Evolutionary conservation across 64 coral and sea anemone species (phyloP), one percentile per base, ranked within the genome.

Genomic region (Montipora sp.): DNA sequence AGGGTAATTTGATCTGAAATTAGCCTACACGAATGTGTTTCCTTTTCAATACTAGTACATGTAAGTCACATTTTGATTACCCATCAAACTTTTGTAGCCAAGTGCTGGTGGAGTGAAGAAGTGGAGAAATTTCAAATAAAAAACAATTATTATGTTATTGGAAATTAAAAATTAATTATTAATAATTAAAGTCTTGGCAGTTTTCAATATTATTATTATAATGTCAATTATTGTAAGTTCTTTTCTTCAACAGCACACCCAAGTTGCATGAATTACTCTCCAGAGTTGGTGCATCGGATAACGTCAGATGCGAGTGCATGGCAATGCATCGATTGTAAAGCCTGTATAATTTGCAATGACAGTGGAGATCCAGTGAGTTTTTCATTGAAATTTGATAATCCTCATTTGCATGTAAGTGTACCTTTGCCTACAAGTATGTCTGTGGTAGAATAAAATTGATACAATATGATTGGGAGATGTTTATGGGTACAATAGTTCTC

Each of bases 271-370:
- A 96, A 99, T 75, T 99, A 99, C 77, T 96, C 98, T 2, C 81
- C 92, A 45, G 98, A 99, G 47, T 61, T 99, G 11, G 91, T 95
- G 68, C 63, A 86, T 51, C 96, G 98, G 75, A 99, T 99, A 12
- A 94, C 94, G 69, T 95, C 95, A 51, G 98, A 99, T 81, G 95
- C 94, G 11, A 94, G 92, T 80, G 92, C 98, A 18, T 99, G 98
- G 98, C 98, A 99, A 84, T 99, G 98, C 76, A 99, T 99, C 80
- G 98, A 99, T 83, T 99, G 98, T 69, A 99, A 99, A 91, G 94
- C 98, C 45, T 99, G 98, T 85, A 93, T 99, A 61, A 94, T 99
- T 80, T 99, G 98, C 77, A 96, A 99, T 58, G 98, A 99, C 49
- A 96, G 94, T 92, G 98, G 98, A 60, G 98, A 99, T 79, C 94